Evolutionary conservation across 1,140 invertebrate species (phyloP), one percentile per base, ranked within the genome.

Genomic region (Dendroctonus ponderosae): DNA sequence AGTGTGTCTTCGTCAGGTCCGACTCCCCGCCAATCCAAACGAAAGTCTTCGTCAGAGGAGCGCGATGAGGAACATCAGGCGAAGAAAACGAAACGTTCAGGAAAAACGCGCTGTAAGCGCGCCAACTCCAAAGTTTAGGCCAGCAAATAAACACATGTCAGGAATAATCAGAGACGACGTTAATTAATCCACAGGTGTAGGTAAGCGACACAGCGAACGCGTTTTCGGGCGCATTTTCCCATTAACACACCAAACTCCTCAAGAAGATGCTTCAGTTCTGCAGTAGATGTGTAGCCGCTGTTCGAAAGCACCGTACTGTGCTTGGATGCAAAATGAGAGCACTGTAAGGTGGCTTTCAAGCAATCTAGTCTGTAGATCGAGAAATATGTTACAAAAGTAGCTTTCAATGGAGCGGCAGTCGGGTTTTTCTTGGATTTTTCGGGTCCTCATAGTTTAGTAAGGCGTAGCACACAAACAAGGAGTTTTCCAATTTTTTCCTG

Each of bases 11-110:
- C 53, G 7, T 40, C 62, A 11, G 37, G 37, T 38, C 53, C 44
- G 6, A 57, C 64, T 5, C 12, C 48, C 6, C 64, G 64, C 5
- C 42, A 57, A 40, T 8, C 9, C 48, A 66, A 66, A 60, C 44
- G 64, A 11, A 66, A 66, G 60, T 66, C 46, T 6, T 66, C 64
- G 9, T 44, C 62, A 2, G 62, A 63, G 41, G 64, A 66, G n/a
- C 43, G 54, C 5, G 54, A 60, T 5, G 12, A 39, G 0, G n/a
- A 49, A 9, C 26, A n/a, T n/a, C n/a, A n/a, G 54, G 7, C 37
- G 14, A 66, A 66, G 41, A 57, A 50, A 39, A 59, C 64, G 11
- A 59, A 57, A 37, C 56, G 54, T n/a, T 44, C 51, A 8, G 15
- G 44, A 11, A 66, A 66, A 38, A 12, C 52, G 41, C 64, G 64